Evolutionary conservation across 2,888 invertebrate genomes (phyloP), one percentile per base, ranked within the genome.

Genomic region (Melanchra persicariae): DNA sequence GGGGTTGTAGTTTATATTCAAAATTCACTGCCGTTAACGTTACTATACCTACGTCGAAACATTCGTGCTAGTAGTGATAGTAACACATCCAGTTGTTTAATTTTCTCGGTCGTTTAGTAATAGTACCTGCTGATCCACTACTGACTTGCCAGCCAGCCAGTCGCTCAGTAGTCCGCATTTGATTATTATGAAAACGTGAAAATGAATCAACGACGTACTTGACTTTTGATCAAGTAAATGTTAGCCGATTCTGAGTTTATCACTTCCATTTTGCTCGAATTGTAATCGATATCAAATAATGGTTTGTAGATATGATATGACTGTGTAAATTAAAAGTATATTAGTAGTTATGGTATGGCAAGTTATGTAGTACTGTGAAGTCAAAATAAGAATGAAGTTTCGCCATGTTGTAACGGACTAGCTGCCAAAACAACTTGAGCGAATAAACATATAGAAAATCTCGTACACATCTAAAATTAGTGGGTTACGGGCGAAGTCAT

Each of bases 311-410:
- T 40, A n/a, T n/a, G n/a, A 65, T 55, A 43, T 69, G 55, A 37
- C 34, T n/a, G 47, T 73, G 43, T 77, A 74, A 62, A 65, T 66
- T 61, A 65, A 62, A 66, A 30, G 24, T 66, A 58, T 52, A 52
- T 77, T 70, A 43, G n/a, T n/a, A n/a, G n/a, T n/a, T n/a, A 19
- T 40, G 59, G 19, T 70, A 66, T 79, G 83, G 70, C 72, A 85
- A 77, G 83, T 85, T 63, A 55, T 52, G 62, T 73, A 63, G 61
- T 55, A 66, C 30, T 54, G 45, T 55, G 57, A 17, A 47, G 26
- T 79, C 34, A 22, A 62, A 79, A 59, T 40, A 59, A 6, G 37
- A 51, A n/a, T 49, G 15, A 30, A 12, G 6, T 54, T 49, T 10
- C 12, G 49, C 34, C 24, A 54, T 59, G 4, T 52, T 43, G 17